phyloP scores from a whole-genome alignment of 2,888 invertebrate genomes.

The Clostera curtula region DNA sequence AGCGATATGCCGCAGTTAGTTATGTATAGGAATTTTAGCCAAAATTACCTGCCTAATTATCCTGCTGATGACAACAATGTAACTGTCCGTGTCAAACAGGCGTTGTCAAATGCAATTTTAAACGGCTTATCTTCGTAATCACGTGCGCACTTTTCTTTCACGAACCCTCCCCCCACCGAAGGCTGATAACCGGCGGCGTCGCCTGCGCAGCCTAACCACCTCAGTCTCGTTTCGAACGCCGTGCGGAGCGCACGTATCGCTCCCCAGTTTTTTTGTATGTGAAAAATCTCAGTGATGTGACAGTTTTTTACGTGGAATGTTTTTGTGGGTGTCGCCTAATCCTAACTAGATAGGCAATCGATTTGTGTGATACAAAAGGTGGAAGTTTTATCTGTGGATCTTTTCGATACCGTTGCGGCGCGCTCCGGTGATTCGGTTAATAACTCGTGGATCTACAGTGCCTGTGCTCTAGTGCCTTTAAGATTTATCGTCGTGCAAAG shows the following conservation, averaged over 20 bases:
- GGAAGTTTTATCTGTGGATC: constrained; percentile 31
- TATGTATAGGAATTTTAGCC: too few species aligned
- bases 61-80: too few species aligned
- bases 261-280: constrained; percentile 10
- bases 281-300: constrained; percentile 38
- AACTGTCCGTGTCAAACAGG: constrained; percentile 13
- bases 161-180: constrained; percentile 50
- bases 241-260: constrained; percentile 37
- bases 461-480: constrained; percentile 52
- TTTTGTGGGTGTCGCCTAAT: constrained; percentile 28
- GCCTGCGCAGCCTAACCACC: constrained; percentile 56
- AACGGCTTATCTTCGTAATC: constrained; percentile 48
- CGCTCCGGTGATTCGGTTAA: constrained; percentile 66
- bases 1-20: too few species aligned
- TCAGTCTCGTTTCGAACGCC: constrained; percentile 51
- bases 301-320: constrained; percentile 26
- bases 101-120: constrained; percentile 30
- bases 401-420: constrained; percentile 58
- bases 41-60: too few species aligned
- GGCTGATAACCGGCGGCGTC: constrained; percentile 65
- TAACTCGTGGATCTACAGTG: constrained; percentile 63
- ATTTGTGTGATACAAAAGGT: constrained; percentile 33
- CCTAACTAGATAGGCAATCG: constrained; percentile 31
- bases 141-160: constrained; percentile 63
- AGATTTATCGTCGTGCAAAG: constrained; percentile 64